Base-by-base conservation (phyloP, 92 coral and sea anemone genomes). In the Virgularia gustaviana region DNA sequence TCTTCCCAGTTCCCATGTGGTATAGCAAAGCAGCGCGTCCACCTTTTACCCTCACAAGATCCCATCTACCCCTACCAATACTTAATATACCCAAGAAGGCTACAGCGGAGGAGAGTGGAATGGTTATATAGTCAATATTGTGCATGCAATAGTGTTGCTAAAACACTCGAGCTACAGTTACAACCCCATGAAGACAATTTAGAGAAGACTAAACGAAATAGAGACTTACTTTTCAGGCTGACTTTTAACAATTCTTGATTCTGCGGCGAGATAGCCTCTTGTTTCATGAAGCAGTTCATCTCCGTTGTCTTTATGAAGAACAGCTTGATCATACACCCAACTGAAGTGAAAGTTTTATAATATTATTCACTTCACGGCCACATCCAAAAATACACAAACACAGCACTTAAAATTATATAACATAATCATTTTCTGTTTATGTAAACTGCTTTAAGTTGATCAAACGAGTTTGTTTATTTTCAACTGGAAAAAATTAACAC, bases 311-410 rank as follows among this genome's bases (percentile, higher is more conserved):
- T 89, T 76, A 34, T 89, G 98, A 3, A 92, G 79, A 20, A 92
- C 96, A 7, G 96, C 98, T 66, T 92, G 98, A 42, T 81, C 86
- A 82, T 92, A 83, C 57, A 92, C 98, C 98, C 98, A 92, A 54
- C 98, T 92, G 52, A n/a, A 31, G 32, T 39, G 45, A 39, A 39
- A 39, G 8, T 39, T 39, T 39, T 15, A 39, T 8, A 7, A 15
- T 39, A 39, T 15, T 39, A 7, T 39, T 39, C 45, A 39, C 45
- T 39, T 39, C 45, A 39, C 15, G 15, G 45, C 8, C 45, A 39
- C 45, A 7, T 39, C 15, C 8, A 39, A 15, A 7, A 39, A 39
- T n/a, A n/a, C n/a, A n/a, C n/a, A n/a, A n/a, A n/a, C n/a, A n/a
- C n/a, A n/a, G n/a, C n/a, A n/a, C n/a, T n/a, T n/a, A n/a, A n/a